These are phyloP conservation scores for Odontamblyopus rebecca DNA, from an alignment of 2,797 vertebrate species.

Conservation along the genomic window DNA sequence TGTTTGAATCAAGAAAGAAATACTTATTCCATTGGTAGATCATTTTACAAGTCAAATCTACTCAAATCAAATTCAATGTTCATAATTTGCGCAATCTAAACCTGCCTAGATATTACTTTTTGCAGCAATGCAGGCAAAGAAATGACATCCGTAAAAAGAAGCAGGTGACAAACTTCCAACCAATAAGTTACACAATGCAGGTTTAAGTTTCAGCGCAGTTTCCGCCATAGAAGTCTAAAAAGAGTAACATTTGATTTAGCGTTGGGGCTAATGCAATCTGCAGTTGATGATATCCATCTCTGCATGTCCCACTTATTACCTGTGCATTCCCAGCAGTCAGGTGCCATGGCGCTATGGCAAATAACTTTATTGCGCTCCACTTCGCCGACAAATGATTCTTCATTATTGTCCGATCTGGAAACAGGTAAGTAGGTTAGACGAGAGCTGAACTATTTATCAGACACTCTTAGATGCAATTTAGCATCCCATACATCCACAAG, in stretches of 20 bases:
- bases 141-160: too few relatives aligned
- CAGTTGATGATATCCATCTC: constrained; percentile 37
- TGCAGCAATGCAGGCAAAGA: too few relatives aligned
- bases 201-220: background rate
- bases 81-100: too few relatives aligned
- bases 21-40: too few relatives aligned
- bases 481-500: constrained; percentile 56
- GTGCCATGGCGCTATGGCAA: constrained; percentile 42
- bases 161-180: too few relatives aligned
- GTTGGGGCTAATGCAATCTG: constrained; percentile 12
- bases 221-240: background rate
- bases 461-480: constrained; percentile 69
- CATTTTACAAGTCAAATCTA: too few relatives aligned
- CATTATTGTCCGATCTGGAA: constrained; percentile 71
- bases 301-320: constrained; percentile 29
- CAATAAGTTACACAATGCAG: too few relatives aligned
- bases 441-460: constrained; percentile 71
- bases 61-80: too few relatives aligned
- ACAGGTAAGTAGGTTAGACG: constrained; percentile 70
- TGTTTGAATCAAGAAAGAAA: too few relatives aligned
- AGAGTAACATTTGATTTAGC: constrained; percentile 1
- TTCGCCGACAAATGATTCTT: constrained; percentile 69
- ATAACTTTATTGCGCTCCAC: constrained; percentile 54
- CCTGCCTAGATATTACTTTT: too few relatives aligned
- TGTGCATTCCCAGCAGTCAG: constrained; percentile 29